Percentiles rank a stretch among this genome's conserved stretches.
phyloP scores from a whole-genome alignment of 2,797 vertebrate genomes.

The Clarias fuscus region DNA sequence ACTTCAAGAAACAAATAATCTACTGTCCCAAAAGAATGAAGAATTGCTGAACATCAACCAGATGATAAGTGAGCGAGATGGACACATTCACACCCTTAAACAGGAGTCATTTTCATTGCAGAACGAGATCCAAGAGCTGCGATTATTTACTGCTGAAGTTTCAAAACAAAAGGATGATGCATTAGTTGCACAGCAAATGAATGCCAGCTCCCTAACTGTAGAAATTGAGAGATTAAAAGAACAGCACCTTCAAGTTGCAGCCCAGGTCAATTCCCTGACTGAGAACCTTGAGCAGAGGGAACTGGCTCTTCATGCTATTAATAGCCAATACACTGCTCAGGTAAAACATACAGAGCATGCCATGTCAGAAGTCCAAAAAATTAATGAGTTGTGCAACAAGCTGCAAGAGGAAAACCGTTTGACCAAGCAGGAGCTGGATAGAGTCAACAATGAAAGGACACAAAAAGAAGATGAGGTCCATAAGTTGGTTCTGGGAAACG shows the following conservation, averaged over 20 bases:
- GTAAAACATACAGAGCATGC: constrained; percentile 69
- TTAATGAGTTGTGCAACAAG: constrained; percentile 71
- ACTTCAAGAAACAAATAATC: constrained; percentile 60
- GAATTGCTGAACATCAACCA: constrained; percentile 68
- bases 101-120: constrained; percentile 63
- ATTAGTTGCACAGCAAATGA: constrained; percentile 65
- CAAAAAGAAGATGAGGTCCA: constrained; percentile 68
- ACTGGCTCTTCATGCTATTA: constrained; percentile 75
- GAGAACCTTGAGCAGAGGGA: constrained; percentile 80
- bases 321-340: constrained; percentile 74
- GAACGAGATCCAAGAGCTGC: constrained; percentile 65
- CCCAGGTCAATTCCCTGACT: constrained; percentile 69
- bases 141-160: constrained; percentile 61
- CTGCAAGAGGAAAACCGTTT: constrained; percentile 57
- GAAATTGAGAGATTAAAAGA: constrained; percentile 76
- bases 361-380: constrained; percentile 68
- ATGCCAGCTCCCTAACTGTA: constrained; percentile 67
- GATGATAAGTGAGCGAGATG: constrained; percentile 62
- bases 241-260: constrained; percentile 74
- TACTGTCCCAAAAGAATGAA: constrained; percentile 67
- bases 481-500: constrained; percentile 71
- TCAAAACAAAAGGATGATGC: constrained; percentile 75
- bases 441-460: constrained; percentile 68
- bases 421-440: constrained; percentile 66
- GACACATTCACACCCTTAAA: constrained; percentile 63